Base-by-base conservation (phyloP, 2,797 vertebrate genomes). In the Sebastolobus alascanus region DNA sequence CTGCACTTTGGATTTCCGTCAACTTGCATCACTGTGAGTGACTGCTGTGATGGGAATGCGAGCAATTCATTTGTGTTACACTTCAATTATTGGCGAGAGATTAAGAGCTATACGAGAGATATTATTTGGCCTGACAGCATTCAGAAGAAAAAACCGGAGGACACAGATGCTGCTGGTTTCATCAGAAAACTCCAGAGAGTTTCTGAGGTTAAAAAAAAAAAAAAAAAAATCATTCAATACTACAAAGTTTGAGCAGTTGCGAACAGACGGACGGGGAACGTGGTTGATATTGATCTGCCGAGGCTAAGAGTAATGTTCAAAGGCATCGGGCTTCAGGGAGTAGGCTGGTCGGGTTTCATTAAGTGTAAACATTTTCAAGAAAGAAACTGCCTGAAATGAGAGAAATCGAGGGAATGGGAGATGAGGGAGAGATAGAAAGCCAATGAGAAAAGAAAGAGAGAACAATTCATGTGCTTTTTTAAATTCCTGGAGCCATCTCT, bases 241-340 rank as follows among this genome's bases (percentile, higher is more conserved):
- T 35, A 73, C 64, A 84, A 79, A 89, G 82, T 90, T 90, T 87
- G 54, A 76, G 84, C 52, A 75, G 88, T 82, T 72, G 67, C 22
- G 18, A 92, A 83, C 88, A 92, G 84, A 90, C 40, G 29, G 84
- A 86, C 33, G 59, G 87, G 73, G 78, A 87, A 70, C n/a, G 33
- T 37, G 55, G 85, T 77, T 82, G 87, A 90, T 91, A 93, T 92
- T 92, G 92, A 94, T 93, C 89, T 87, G 78, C 83, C 81, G 80
- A 88, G 77, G 81, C 84, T 77, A 72, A 90, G 84, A 89, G 89
- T 91, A 87, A 88, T 75, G 84, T 90, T 93, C 89, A 92, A 87
- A 91, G 88, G 82, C 87, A 52, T 56, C 66, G 5, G 61, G 72
- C 93, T 83, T 83, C 68, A 46, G 90, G 89, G 91, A 89, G 75